These are phyloP conservation scores for Chalcosyrphus nemorum DNA, from an alignment of 2,888 invertebrate species.

Conservation along the genomic window DNA sequence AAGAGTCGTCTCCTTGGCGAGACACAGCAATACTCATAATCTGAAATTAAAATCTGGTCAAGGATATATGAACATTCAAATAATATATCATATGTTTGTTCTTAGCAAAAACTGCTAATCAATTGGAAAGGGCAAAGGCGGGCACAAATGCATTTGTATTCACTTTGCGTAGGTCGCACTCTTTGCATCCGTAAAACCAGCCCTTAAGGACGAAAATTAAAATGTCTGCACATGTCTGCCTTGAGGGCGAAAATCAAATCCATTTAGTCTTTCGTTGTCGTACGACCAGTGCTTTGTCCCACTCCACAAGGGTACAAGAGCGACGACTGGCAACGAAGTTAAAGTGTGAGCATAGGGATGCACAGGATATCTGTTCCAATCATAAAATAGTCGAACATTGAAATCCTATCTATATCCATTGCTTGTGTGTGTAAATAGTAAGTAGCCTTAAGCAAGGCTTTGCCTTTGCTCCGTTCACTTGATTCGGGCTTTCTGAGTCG, in stretches of 20 bases:
- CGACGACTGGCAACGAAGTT: slow-evolving; percentile 4
- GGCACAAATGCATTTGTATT: slow-evolving; percentile 44
- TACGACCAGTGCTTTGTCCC: slow-evolving; percentile 21
- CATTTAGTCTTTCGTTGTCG: slow-evolving; percentile 49
- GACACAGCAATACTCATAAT: slow-evolving; percentile 53
- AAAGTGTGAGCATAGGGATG: slow-evolving; percentile 31
- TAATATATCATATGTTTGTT: neutral
- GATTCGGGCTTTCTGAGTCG: neutral
- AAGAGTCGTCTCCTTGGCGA: slow-evolving; percentile 46
- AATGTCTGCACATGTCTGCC: slow-evolving; percentile 70
- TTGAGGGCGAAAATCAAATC: slow-evolving; percentile 66
- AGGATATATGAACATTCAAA: slow-evolving; percentile 6
- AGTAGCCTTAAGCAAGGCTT: slow-evolving; percentile 54
- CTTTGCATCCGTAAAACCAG: slow-evolving; percentile 38
- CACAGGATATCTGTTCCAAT: slow-evolving; percentile 27
- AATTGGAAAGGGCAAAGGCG: slow-evolving; percentile 5
- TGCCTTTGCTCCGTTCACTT: slow-evolving; percentile 46
- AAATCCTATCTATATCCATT: slow-evolving; percentile 54
- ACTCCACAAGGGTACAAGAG: slow-evolving; percentile 35
- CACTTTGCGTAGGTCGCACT: slow-evolving; percentile 20
- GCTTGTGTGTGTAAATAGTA: neutral
- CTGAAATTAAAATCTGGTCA: slow-evolving; percentile 67
- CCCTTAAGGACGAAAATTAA: slow-evolving; percentile 59
- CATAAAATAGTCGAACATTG: slow-evolving; percentile 67
- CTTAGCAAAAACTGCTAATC: slow-evolving; percentile 41